Evolutionary conservation across 2,888 invertebrate species (phyloP).

Genomic region (Patella depressa): DNA sequence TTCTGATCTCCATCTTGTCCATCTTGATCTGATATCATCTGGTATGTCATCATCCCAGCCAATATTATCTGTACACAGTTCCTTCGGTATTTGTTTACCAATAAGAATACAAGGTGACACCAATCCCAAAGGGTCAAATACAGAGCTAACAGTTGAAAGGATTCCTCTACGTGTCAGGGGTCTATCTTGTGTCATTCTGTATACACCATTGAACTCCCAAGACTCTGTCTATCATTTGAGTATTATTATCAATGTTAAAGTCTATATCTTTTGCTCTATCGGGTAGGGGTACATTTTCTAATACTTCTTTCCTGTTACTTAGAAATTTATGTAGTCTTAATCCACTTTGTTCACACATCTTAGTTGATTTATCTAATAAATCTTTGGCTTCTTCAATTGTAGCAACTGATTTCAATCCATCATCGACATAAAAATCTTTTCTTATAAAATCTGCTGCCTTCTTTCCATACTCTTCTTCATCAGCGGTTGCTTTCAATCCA

Average conservation of each 20-base stretch:
- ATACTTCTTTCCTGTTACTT: slow-evolving; percentile 21
- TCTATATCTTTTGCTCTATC: slow-evolving; percentile 14
- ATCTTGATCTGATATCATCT: background rate
- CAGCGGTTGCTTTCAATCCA: background rate
- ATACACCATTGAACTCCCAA: slow-evolving; percentile 34
- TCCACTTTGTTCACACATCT: slow-evolving; percentile 15
- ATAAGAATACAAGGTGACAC: too few species aligned
- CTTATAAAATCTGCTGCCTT: slow-evolving; percentile 10
- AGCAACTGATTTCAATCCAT: slow-evolving; percentile 30
- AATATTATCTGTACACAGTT: slow-evolving; percentile 1
- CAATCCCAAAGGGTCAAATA: too few species aligned
- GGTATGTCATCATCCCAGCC: slow-evolving; percentile 16
- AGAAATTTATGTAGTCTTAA: slow-evolving; percentile 26
- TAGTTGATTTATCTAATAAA: slow-evolving; percentile 18
- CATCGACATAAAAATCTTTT: slow-evolving; percentile 32
- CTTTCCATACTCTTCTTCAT: slow-evolving; percentile 1
- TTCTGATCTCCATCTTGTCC: slow-evolving; percentile 15
- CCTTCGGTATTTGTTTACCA: too few species aligned
- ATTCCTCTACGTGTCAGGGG: too few species aligned
- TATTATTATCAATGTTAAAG: slow-evolving; percentile 19
- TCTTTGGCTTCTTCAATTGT: slow-evolving; percentile 17
- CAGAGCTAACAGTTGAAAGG: too few species aligned
- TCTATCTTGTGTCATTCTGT: slow-evolving; percentile 22
- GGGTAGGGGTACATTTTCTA: slow-evolving; percentile 20
- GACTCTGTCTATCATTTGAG: slow-evolving; percentile 26